phyloP scores from a whole-genome alignment of 2,113 vertebrate genomes.

The Chionis minor region DNA sequence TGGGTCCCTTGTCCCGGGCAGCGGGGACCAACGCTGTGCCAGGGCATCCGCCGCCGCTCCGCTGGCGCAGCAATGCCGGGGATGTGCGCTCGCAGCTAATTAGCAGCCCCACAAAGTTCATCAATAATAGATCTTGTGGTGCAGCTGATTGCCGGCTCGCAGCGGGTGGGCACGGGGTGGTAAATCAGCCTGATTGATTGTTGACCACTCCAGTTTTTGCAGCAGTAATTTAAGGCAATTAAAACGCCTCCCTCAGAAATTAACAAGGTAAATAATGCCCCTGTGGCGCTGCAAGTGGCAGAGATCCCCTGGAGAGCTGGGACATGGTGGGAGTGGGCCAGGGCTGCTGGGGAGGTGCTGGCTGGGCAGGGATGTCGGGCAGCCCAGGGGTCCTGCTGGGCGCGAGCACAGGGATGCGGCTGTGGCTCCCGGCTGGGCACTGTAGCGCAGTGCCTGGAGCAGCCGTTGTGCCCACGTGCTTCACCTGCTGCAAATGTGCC shows the following conservation, averaged over 20 bases:
- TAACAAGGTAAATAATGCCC: slow-evolving; percentile 66
- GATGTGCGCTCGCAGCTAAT: slow-evolving; percentile 78
- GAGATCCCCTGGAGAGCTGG: neutral
- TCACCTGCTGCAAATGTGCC: neutral
- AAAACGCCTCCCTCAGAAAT: slow-evolving; percentile 60
- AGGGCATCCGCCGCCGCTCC: neutral
- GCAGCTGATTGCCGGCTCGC: slow-evolving; percentile 79
- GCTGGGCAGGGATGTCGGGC: neutral
- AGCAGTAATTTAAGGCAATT: slow-evolving; percentile 70
- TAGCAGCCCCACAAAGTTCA: slow-evolving; percentile 82
- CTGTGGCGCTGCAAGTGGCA: neutral
- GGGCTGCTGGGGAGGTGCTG: neutral
- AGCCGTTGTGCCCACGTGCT: rapidly evolving
- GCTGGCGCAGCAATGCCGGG: slow-evolving; percentile 37
- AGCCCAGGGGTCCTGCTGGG: neutral
- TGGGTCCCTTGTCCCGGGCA: neutral
- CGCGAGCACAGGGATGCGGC: neutral
- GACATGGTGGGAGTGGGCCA: neutral
- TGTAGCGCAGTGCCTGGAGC: rapidly evolving
- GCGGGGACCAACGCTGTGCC: rapidly evolving
- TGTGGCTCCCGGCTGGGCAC: neutral
- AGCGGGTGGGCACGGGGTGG: slow-evolving; percentile 66
- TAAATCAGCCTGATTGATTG: slow-evolving; percentile 75
- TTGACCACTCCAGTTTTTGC: slow-evolving; percentile 67
- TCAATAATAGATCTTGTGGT: slow-evolving; percentile 83